Evolutionary conservation across 2,797 vertebrate species (phyloP), one percentile per base, ranked within the genome.

Genomic region (Botia almorhae): DNA sequence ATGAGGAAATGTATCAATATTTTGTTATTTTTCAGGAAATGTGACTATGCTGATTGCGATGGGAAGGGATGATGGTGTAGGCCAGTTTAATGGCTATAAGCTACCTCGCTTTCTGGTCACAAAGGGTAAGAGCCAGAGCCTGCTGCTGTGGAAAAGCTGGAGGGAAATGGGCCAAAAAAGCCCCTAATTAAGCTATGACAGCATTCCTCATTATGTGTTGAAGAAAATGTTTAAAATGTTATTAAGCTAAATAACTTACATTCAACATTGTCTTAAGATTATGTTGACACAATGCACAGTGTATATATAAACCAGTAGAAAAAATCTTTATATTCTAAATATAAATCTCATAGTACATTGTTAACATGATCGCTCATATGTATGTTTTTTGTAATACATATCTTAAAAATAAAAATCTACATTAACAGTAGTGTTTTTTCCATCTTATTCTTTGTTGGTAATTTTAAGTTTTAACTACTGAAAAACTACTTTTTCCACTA

Each of bases 111-210:
- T 90, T 43, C 36, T 96, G 61, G 96, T 98, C 0, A 87, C 92
- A n/a, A 68, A 87, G 61, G 82, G 82, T 78, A 89, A 98, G 94
- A 98, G 96, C 87, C 85, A 91, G 39, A 87, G 94, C 82, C 92
- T 98, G 73, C 87, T 98, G 8, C 61, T 97, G 76, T 96, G 93
- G 88, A 95, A 96, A 74, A 97, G 96, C 89, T 98, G 96, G 95
- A 93, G 85, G 69, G 93, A 90, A 0, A 96, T 96, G 96, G 88
- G 80, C n/a, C 96, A 96, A 86, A 91, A 26, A 81, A 43, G 90
- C 93, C 72, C 94, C 95, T 2, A 76, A 50, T n/a, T 84, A 76
- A 33, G 3, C 3, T 33, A 3, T 33, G 33, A 33, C 33, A 33
- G 3, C 4, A 33, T 33, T 33, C 33, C 33, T 33, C 33, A 33